Evolutionary conservation across 1,140 invertebrate species (phyloP).

Genomic region (Teleogryllus occipitalis): DNA sequence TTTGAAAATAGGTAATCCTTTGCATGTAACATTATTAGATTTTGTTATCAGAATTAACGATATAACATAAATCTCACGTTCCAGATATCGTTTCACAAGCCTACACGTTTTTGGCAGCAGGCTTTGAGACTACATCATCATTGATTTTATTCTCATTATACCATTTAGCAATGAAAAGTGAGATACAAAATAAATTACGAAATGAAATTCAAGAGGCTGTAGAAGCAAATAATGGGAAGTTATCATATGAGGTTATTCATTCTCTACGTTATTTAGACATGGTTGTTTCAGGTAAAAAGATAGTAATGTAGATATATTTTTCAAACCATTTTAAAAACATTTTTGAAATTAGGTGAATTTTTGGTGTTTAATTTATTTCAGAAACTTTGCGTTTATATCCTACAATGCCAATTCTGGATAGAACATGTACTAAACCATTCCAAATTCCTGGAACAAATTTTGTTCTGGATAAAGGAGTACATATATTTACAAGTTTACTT

Average conservation of each 20-base stretch:
- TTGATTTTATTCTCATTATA: not conserved
- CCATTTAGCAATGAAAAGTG: not conserved
- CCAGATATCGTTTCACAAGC: not conserved
- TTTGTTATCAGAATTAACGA: too few species aligned
- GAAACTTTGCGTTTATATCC: constrained; percentile 48
- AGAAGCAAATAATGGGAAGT: not conserved
- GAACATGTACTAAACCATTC: constrained; percentile 36
- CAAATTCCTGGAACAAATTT: constrained; percentile 25
- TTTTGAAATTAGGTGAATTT: too few species aligned
- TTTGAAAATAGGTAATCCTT: not conserved
- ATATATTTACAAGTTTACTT: constrained; percentile 23
- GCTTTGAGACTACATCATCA: not conserved
- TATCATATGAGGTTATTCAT: not conserved
- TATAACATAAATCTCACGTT: not conserved
- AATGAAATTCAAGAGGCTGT: not conserved
- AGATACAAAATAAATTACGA: not conserved
- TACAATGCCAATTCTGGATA: constrained; percentile 44
- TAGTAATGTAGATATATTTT: not conserved
- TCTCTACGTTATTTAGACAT: not conserved
- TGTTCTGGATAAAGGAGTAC: constrained; percentile 28
- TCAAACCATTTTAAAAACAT: not conserved
- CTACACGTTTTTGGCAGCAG: not conserved
- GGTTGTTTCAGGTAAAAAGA: not conserved
- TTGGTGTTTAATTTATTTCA: constrained; percentile 7
- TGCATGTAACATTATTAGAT: not conserved